Evolutionary conservation across 2,888 invertebrate species (phyloP).

Genomic region (Ashinkailepas kermadecensis): DNA sequence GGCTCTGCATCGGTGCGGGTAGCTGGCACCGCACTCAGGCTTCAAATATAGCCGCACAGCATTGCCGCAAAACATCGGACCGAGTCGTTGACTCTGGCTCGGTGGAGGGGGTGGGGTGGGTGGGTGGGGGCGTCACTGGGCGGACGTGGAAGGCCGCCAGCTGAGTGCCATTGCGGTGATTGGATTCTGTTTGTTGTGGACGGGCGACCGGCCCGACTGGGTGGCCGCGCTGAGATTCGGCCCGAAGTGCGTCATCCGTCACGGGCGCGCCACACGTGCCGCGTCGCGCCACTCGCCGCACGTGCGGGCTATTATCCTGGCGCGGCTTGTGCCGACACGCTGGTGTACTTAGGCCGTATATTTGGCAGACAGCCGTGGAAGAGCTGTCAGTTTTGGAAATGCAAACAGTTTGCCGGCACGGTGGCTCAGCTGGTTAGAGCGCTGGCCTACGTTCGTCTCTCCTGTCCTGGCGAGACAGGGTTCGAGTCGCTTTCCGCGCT

Average conservation of each 20-base stretch:
- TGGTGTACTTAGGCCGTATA: background rate
- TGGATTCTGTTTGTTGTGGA: constrained; percentile 8
- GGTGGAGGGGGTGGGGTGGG: background rate
- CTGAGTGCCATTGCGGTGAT: background rate
- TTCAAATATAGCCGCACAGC: too few species aligned
- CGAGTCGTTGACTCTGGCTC: too few species aligned
- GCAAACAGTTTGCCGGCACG: background rate
- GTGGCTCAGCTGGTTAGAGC: too few species aligned
- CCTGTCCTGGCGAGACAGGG: too few species aligned
- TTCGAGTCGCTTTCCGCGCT: background rate
- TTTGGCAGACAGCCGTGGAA: background rate
- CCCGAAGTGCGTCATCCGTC: background rate
- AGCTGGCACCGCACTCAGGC: too few species aligned
- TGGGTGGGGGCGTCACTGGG: background rate
- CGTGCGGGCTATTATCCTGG: background rate
- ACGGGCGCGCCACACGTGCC: background rate
- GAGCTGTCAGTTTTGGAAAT: background rate
- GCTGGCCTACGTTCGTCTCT: too few species aligned
- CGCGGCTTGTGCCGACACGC: background rate
- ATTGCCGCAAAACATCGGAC: too few species aligned
- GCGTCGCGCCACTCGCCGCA: background rate
- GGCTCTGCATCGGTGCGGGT: too few species aligned
- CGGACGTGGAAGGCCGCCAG: background rate
- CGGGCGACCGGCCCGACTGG: background rate
- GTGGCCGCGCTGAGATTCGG: background rate